Evolutionary conservation across 2,888 invertebrate species (phyloP).

Genomic region (Coelogynopora nodosa): DNA sequence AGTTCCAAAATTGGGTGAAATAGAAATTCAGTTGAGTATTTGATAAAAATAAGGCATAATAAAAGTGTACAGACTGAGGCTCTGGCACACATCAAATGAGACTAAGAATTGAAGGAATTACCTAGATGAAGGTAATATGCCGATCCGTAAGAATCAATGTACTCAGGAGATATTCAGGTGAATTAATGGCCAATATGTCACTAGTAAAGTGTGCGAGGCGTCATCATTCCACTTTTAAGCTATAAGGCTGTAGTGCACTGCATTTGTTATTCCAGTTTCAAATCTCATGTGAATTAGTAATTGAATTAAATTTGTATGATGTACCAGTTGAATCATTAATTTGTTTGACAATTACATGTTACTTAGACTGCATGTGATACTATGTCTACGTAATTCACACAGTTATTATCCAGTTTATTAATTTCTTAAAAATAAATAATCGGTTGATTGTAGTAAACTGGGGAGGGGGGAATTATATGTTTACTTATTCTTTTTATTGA

Average conservation of each 20-base stretch:
- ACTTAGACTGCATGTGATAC: not conserved
- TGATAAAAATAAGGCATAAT: not conserved
- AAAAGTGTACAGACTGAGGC: not conserved
- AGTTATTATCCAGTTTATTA: not conserved
- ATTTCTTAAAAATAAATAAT: too few relatives aligned
- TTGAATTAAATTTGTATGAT: not conserved
- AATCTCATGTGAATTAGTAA: not conserved
- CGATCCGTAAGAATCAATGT: not conserved
- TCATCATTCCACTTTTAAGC: not conserved
- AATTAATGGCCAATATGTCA: not conserved
- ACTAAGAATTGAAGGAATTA: not conserved
- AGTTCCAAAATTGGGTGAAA: not conserved
- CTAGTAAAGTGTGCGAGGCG: not conserved
- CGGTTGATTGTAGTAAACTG: too few relatives aligned
- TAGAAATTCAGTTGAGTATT: not conserved
- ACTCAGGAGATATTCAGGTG: not conserved
- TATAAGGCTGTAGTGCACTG: not conserved
- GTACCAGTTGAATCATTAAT: not conserved
- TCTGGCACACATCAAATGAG: not conserved
- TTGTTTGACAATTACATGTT: not conserved
- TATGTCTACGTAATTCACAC: not conserved
- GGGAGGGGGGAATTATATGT: too few relatives aligned
- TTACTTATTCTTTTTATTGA: too few relatives aligned
- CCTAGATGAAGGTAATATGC: not conserved
- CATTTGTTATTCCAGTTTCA: not conserved